Base-by-base conservation (phyloP, 1,140 invertebrate genomes). In the Drosophila sechellia region DNA sequence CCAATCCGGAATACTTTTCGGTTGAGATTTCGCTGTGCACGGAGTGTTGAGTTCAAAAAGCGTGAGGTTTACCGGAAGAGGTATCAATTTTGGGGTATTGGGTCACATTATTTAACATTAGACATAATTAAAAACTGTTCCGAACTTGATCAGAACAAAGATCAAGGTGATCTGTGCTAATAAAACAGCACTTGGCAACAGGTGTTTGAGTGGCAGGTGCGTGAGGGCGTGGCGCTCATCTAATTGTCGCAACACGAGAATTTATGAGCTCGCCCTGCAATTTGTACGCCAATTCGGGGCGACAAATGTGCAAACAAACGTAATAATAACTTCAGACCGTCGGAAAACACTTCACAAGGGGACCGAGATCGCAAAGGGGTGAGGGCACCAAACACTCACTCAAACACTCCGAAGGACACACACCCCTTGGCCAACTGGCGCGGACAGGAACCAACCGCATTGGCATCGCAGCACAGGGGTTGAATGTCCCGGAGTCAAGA, bases 271-370 rank as follows among this genome's bases (percentile, higher is more conserved):
- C 64, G 48, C 60, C 71, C 60, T 65, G 70, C 66, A 81, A 86
- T 86, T 86, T 81, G 83, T 78, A 31, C 50, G 77, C 54, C 65
- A 68, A 76, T 68, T 60, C 71, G 54, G 72, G 68, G 70, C 72
- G 84, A 89, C 83, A 87, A 87, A 87, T 87, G 84, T 81, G 70
- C 84, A 89, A 87, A 89, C 83, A 87, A 89, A 89, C 72, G 79
- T 89, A 87, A 87, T 87, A 87, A 87, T 89, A 87, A 89, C 75
- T 86, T 81, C 69, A 81, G 79, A 34, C 42, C 34, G 64, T 50
- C 25, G 64, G 5, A 52, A 63, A 49, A 22, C 76, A 84, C 81
- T 80, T 83, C 54, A 72, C 54, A 72, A 79, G 74, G 81, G 81
- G 78, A 85, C 81, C 72, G 52, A 58, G 5, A 63, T 6, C n/a